Evolutionary conservation across 2,888 invertebrate genomes (phyloP), one percentile per base, ranked within the genome.

Genomic region (Podabrus alpinus): DNA sequence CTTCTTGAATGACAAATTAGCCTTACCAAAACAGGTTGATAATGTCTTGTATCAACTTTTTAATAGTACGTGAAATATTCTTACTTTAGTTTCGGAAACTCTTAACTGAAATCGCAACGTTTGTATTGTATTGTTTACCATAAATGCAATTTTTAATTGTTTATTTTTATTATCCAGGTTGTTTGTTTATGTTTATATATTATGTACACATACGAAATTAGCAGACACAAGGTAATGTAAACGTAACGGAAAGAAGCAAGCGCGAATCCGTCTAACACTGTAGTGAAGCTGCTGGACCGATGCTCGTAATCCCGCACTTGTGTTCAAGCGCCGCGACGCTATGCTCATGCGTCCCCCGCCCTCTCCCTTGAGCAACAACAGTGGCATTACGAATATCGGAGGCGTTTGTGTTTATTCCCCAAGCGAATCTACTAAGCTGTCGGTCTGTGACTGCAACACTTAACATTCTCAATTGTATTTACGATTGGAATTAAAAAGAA

Each of bases 401-500:
- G 85, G 86, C 86, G 87, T 85, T 87, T 86, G 86, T 87, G 86
- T 86, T 87, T 86, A 86, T 86, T 87, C 87, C 87, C 87, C 79
- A 84, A 87, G 85, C 87, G 86, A 85, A 87, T 86, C 86, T 86
- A 85, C 82, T 84, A 84, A 86, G 84, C 86, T 86, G 86, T 86
- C 86, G 86, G 84, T 80, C 83, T 77, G 77, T 74, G 74, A 75
- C 75, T 71, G 71, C 62, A 73, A 74, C 77, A 68, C 73, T 75
- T 69, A 71, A 74, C 61, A 66, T 59, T 60, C 73, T 73, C 24
- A 69, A 73, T 73, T 67, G 67, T 70, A 75, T 75, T 74, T 72
- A 72, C 75, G 72, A 60, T 69, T 25, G 45, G 69, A 72, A 72
- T 71, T 64, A 19, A 66, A 62, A 21, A 16, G 11, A 71, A 59